Base-by-base conservation (phyloP, 53 echinoderm and acorn worm species). In the Paracentrotus lividus region DNA sequence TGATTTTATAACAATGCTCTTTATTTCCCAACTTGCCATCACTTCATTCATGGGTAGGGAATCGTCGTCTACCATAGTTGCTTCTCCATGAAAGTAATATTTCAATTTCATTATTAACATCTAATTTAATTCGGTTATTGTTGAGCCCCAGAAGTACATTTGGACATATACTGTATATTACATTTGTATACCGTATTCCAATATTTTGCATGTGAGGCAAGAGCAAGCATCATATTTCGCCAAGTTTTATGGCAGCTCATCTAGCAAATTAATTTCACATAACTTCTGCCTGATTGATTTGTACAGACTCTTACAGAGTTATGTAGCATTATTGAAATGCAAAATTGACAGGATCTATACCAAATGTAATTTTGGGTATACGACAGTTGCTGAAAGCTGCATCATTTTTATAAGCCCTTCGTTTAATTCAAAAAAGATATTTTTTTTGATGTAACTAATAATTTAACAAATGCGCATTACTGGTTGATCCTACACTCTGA, bases 141-240 rank as follows among this genome's bases (percentile, higher is more conserved):
- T 40, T 34, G 32, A 38, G 72, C 72, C 72, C n/a, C n/a, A n/a
- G n/a, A n/a, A 72, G 72, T 29, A 64, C 27, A 36, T 18, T 64
- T 21, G 6, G 51, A 51, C 10, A 6, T 81, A 81, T 44, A n/a
- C n/a, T n/a, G n/a, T n/a, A n/a, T n/a, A n/a, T n/a, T n/a, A n/a
- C n/a, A 81, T 81, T 81, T 81, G 47, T 45, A 72, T 38, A n/a
- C n/a, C n/a, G n/a, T n/a, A 44, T 81, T 81, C 3, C 26, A 18
- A 12, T 45, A 45, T 81, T 45, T n/a, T n/a, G n/a, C 45, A 45
- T 26, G n/a, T 9, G 47, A 9, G 44, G 26, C 47, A 45, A 45
- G 6, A 81, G n/a, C 26, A 27, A 3, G 42, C 40, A 76, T 76
- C 4, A 2, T 29, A n/a, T 67, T 60, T 81, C 47, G n/a, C n/a